phyloP scores from a whole-genome alignment of 30 jellyfish, hydroid and myxozoan genomes.

The Aurelia aurita complex sp. Pacific region DNA sequence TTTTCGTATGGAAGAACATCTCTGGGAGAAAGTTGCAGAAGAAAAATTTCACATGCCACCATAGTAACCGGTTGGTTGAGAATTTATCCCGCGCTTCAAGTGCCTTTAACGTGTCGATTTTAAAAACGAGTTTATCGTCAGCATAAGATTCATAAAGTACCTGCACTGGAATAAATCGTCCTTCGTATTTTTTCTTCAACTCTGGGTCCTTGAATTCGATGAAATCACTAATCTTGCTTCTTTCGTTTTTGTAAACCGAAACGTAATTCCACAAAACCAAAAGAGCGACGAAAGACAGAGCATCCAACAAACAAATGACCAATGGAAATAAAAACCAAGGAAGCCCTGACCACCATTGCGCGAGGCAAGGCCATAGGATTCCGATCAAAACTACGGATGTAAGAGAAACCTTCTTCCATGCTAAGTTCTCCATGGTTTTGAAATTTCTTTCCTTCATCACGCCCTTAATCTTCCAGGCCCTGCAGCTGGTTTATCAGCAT shows the following conservation, averaged over 20 bases:
- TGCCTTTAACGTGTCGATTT: slow-evolving; percentile 72
- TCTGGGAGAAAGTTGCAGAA: slow-evolving; percentile 84
- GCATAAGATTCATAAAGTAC: slow-evolving; percentile 87
- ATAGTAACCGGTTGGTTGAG: slow-evolving; percentile 68
- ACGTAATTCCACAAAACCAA: slow-evolving; percentile 52
- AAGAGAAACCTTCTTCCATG: slow-evolving; percentile 61
- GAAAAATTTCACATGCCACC: slow-evolving; percentile 97
- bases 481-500: slow-evolving; percentile 7
- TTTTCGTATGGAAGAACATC: slow-evolving; percentile 74
- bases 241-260: slow-evolving; percentile 25
- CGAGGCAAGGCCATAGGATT: slow-evolving; percentile 39
- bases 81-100: slow-evolving; percentile 72
- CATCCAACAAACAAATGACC: slow-evolving; percentile 20
- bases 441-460: slow-evolving; percentile 13
- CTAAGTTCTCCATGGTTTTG: slow-evolving; percentile 42
- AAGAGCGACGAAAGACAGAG: slow-evolving; percentile 34
- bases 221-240: slow-evolving; percentile 73
- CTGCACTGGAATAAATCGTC: slow-evolving; percentile 75
- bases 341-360: slow-evolving; percentile 27
- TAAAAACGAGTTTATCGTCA: slow-evolving; percentile 79
- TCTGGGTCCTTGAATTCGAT: slow-evolving; percentile 68
- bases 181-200: slow-evolving; percentile 41
- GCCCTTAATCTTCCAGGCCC: slow-evolving; percentile 9
- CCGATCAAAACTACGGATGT: slow-evolving; percentile 20
- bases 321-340: slow-evolving; percentile 57